These are phyloP conservation scores for Balanococcus diminutus DNA, from an alignment of 2,888 invertebrate genomes.

Conservation along the genomic window DNA sequence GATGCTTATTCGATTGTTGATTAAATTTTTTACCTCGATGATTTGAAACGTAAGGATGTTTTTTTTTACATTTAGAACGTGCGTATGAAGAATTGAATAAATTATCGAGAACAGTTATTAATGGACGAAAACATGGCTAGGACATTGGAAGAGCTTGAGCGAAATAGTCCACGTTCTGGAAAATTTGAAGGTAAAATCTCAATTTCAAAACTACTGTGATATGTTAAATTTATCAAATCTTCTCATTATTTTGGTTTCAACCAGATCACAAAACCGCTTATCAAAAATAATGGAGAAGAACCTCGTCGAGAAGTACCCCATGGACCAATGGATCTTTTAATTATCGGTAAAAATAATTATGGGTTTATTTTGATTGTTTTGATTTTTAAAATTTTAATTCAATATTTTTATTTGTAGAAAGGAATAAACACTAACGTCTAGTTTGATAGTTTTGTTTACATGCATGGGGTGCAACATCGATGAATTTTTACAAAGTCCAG, in stretches of 20 bases:
- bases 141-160: not conserved
- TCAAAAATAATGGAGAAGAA: constrained; percentile 20
- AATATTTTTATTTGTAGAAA: not conserved
- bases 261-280: not conserved
- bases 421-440: too few relatives aligned
- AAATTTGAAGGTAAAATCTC: not conserved
- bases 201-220: too few relatives aligned
- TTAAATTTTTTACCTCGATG: not conserved
- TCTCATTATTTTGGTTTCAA: not conserved
- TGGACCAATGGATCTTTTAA: constrained; percentile 50
- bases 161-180: not conserved
- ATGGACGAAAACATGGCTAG: constrained; percentile 26
- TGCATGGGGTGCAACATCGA: too few relatives aligned
- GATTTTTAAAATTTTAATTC: not conserved
- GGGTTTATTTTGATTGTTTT: not conserved
- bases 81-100: not conserved
- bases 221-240: too few relatives aligned
- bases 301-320: not conserved
- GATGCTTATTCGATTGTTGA: not conserved
- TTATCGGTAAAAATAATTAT: not conserved
- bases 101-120: not conserved
- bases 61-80: not conserved
- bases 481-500: too few relatives aligned
- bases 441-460: too few relatives aligned
- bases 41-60: not conserved